Percentiles rank a stretch among this genome's conserved stretches.
Conservation (phyloP, 2,888 invertebrate species). For the Cephus nigrinus region DNA sequence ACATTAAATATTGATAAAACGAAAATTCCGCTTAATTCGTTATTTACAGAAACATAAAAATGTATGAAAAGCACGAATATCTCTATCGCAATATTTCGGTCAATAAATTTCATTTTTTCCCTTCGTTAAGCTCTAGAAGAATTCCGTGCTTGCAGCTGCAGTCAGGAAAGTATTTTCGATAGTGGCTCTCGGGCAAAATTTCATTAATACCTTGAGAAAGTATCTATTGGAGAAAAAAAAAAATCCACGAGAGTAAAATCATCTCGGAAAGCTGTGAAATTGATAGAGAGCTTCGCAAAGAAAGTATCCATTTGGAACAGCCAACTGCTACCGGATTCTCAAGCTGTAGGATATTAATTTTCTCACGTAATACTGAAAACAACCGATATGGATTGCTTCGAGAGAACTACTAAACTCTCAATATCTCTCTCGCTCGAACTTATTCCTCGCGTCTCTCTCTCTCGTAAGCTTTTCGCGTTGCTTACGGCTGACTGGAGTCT, state of each 20-base stretch:
- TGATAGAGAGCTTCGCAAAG: not conserved
- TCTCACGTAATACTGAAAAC: not conserved
- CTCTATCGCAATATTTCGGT: not conserved
- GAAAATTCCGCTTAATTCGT: not conserved
- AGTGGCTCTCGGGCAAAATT: not conserved
- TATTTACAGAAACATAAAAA: too few relatives aligned
- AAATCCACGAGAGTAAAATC: not conserved
- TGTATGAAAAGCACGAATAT: not conserved
- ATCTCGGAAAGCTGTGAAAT: not conserved
- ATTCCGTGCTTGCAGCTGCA: not conserved
- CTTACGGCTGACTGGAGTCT: not conserved
- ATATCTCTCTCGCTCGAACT: not conserved
- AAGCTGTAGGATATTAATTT: not conserved
- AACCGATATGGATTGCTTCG: not conserved
- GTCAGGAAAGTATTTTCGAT: not conserved
- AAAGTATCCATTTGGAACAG: not conserved
- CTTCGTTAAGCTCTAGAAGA: not conserved
- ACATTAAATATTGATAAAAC: not conserved
- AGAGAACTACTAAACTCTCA: not conserved
- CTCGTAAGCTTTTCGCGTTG: not conserved
- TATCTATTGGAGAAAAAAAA: not conserved
- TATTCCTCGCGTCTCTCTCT: not conserved
- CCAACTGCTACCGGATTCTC: not conserved
- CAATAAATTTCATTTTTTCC: not conserved
- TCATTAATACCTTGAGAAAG: not conserved